These are phyloP conservation scores for Mallotus villosus DNA, from an alignment of 2,797 vertebrate species.

Conservation along the genomic window DNA sequence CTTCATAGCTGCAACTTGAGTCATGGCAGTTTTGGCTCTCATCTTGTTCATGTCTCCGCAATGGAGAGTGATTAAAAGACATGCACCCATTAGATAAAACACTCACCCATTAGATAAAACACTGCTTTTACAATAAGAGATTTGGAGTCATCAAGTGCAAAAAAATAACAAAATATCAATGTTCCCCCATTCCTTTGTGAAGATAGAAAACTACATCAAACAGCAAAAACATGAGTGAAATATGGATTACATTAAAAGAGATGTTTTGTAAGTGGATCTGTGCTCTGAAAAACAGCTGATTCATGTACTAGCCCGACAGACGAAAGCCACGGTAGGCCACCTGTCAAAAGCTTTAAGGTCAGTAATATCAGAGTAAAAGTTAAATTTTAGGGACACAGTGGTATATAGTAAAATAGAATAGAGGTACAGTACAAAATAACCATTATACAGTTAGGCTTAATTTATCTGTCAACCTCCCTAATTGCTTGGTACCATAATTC, in stretches of 20 bases:
- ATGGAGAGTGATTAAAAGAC: slow-evolving; percentile 36
- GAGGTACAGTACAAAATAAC: slow-evolving; percentile 48
- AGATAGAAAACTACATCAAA: slow-evolving; percentile 59
- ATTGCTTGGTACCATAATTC: slow-evolving; percentile 14
- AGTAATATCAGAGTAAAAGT: slow-evolving; percentile 27
- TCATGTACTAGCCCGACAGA: slow-evolving; percentile 27
- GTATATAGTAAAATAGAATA: slow-evolving; percentile 40
- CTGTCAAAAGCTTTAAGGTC: slow-evolving; percentile 42
- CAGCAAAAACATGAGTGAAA: slow-evolving; percentile 50
- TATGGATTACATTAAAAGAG: slow-evolving; percentile 46
- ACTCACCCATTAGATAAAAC: slow-evolving; percentile 47
- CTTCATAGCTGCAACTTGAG: slow-evolving; percentile 11
- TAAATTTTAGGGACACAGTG: slow-evolving; percentile 22
- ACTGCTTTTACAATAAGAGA: slow-evolving; percentile 26
- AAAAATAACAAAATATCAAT: slow-evolving; percentile 27
- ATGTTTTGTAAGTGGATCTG: slow-evolving; percentile 37
- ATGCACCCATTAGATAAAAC: slow-evolving; percentile 52
- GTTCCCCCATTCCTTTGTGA: slow-evolving; percentile 36
- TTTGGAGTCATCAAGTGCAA: slow-evolving; percentile 30
- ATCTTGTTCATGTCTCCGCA: neutral
- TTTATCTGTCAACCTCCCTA: slow-evolving; percentile 8
- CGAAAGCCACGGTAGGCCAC: slow-evolving; percentile 35
- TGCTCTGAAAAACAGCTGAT: slow-evolving; percentile 27
- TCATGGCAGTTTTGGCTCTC: slow-evolving; percentile 26
- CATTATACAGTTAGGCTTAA: slow-evolving; percentile 21